A percentile compares a stretch with the other conserved stretches of the same genome.
phyloP scores from a whole-genome alignment of 2,888 invertebrate species.

The Microlaimidae sp. region DNA sequence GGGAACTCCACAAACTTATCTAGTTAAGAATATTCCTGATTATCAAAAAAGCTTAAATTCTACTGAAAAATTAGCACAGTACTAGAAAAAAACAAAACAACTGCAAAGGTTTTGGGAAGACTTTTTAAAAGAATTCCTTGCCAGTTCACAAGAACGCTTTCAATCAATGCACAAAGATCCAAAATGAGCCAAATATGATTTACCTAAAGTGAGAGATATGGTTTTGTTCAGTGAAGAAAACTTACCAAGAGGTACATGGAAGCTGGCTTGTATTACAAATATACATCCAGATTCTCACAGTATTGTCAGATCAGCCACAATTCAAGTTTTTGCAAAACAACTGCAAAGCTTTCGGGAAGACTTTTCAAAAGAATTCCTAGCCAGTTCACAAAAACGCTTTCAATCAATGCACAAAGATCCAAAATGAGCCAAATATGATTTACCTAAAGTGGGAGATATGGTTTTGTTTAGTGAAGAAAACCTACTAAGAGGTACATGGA shows the following conservation, averaged over 20 bases:
- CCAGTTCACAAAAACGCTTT: neutral
- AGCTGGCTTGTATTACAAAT: neutral
- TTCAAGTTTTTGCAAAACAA: neutral
- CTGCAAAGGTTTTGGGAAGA: slow-evolving; percentile 7
- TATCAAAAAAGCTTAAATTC: neutral
- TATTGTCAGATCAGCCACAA: neutral
- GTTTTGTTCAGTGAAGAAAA: slow-evolving; percentile 2
- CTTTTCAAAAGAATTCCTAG: too few relatives aligned
- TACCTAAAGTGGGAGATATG: slow-evolving; percentile 1
- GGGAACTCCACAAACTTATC: neutral
- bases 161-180: too few relatives aligned
- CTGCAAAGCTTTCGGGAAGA: slow-evolving; percentile 7
- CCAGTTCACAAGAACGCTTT: neutral
- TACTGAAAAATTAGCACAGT: neutral
- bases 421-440: neutral
- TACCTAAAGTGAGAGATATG: neutral
- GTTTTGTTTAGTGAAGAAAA: slow-evolving; percentile 2
- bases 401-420: too few relatives aligned
- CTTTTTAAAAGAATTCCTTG: too few relatives aligned
- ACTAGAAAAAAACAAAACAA: neutral
- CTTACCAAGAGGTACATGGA: slow-evolving; percentile 6
- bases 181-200: neutral
- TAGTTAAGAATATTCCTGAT: neutral
- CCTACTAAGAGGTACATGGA: slow-evolving; percentile 6
- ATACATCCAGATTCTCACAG: neutral